phyloP scores from a whole-genome alignment of 2,113 vertebrate species.

The Equus quagga region DNA sequence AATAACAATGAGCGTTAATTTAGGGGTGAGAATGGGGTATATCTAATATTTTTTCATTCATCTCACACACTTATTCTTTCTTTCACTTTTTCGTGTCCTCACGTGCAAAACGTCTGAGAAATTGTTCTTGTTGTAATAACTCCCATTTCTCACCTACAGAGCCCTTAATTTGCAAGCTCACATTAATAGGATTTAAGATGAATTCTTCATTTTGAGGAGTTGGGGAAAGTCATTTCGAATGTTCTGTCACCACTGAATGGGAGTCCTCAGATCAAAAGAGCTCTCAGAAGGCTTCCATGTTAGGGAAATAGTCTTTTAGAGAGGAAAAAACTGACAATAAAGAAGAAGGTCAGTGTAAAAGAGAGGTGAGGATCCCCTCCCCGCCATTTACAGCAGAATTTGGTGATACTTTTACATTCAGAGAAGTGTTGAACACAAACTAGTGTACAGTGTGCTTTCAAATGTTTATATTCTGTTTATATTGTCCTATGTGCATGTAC shows the following conservation, averaged over 20 bases:
- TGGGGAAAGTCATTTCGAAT: background rate
- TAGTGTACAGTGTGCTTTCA: background rate
- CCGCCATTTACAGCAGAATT: background rate
- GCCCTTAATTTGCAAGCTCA: conserved; percentile 5
- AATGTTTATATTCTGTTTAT: background rate
- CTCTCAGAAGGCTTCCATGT: background rate
- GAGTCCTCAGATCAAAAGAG: background rate
- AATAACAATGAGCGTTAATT: background rate
- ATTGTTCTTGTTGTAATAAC: background rate
- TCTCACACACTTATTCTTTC: background rate
- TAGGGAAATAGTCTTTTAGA: background rate
- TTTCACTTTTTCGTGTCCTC: background rate
- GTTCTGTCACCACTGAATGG: background rate
- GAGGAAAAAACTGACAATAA: background rate
- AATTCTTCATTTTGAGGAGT: background rate
- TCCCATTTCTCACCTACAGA: background rate
- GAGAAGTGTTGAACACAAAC: background rate
- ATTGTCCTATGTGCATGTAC: background rate
- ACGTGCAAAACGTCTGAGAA: conserved; percentile 11
- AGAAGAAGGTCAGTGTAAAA: background rate
- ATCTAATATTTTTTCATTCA: background rate
- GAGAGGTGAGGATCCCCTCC: background rate
- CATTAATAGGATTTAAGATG: conserved; percentile 23
- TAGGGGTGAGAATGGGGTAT: background rate
- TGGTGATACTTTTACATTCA: conserved; percentile 9